These are phyloP conservation scores for Castor canadensis DNA, from an alignment of 2,113 vertebrate species.

Conservation along the genomic window DNA sequence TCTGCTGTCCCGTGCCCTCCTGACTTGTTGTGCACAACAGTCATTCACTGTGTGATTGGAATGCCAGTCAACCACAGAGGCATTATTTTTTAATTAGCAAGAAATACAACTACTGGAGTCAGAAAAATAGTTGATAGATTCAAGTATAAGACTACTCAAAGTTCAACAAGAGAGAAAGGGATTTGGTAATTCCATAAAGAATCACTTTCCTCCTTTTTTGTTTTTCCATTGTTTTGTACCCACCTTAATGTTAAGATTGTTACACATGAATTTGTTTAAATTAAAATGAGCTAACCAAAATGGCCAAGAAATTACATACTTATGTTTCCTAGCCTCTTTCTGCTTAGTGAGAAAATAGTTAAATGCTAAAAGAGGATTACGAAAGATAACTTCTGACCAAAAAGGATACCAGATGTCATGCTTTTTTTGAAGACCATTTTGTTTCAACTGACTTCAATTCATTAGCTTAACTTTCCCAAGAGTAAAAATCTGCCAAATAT, in stretches of 20 bases:
- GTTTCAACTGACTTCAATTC: constrained; percentile 43
- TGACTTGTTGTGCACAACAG: background rate
- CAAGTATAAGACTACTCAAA: constrained; percentile 20
- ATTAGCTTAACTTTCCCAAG: constrained; percentile 41
- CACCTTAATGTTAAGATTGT: background rate
- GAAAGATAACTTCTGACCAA: constrained; percentile 14
- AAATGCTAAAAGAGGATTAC: background rate
- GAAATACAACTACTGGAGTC: constrained; percentile 73
- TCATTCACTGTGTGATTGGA: constrained; percentile 33
- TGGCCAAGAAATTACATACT: background rate
- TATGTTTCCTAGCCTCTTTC: background rate
- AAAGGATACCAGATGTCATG: constrained; percentile 4
- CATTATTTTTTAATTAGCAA: constrained; percentile 73
- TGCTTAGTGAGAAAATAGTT: constrained; percentile 25
- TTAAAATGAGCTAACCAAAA: constrained; percentile 10
- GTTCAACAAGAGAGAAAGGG: constrained; percentile 50
- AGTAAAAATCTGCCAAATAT: constrained; percentile 44
- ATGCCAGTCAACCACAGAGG: constrained; percentile 56
- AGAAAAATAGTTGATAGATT: constrained; percentile 48
- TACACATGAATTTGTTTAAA: constrained; percentile 49
- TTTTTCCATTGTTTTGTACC: background rate
- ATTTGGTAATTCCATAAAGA: background rate
- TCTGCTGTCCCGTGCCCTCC: background rate
- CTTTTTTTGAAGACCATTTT: constrained; percentile 32
- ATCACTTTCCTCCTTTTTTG: background rate